Evolutionary conservation across 2,113 vertebrate genomes (phyloP).

Genomic region (Balaeniceps rex): DNA sequence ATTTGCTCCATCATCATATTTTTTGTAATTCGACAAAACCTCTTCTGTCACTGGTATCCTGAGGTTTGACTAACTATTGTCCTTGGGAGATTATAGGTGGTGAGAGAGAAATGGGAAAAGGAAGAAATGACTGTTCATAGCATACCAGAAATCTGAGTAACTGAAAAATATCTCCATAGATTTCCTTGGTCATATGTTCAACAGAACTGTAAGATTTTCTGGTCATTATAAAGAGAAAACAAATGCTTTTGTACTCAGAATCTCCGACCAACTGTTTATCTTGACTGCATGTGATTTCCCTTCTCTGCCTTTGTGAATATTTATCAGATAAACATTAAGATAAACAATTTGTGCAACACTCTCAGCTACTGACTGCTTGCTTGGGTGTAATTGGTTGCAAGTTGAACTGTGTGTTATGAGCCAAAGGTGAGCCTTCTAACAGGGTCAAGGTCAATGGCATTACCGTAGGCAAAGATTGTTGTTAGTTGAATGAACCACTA

Average conservation of each 20-base stretch:
- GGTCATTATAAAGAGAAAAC: not conserved
- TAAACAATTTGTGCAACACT: not conserved
- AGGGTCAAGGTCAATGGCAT: not conserved
- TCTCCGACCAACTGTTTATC: not conserved
- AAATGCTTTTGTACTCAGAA: not conserved
- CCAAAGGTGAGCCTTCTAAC: not conserved
- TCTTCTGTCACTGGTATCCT: not conserved
- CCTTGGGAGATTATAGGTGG: not conserved
- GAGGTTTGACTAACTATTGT: not conserved
- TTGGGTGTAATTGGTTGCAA: not conserved
- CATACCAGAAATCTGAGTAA: not conserved
- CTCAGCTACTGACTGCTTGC: not conserved
- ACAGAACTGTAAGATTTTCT: not conserved
- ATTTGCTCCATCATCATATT: not conserved
- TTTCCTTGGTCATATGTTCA: not conserved
- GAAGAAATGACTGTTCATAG: slow-evolving; percentile 16
- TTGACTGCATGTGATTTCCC: not conserved
- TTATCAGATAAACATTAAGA: slow-evolving; percentile 7
- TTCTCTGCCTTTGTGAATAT: not conserved
- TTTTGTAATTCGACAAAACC: not conserved
- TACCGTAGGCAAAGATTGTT: not conserved
- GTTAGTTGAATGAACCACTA: not conserved
- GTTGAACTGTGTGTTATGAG: not conserved
- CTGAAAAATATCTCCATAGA: slow-evolving; percentile 32
- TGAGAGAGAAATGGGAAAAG: not conserved